Evolutionary conservation across 2,888 invertebrate species (phyloP).

Genomic region (Drosophila kanekoi): DNA sequence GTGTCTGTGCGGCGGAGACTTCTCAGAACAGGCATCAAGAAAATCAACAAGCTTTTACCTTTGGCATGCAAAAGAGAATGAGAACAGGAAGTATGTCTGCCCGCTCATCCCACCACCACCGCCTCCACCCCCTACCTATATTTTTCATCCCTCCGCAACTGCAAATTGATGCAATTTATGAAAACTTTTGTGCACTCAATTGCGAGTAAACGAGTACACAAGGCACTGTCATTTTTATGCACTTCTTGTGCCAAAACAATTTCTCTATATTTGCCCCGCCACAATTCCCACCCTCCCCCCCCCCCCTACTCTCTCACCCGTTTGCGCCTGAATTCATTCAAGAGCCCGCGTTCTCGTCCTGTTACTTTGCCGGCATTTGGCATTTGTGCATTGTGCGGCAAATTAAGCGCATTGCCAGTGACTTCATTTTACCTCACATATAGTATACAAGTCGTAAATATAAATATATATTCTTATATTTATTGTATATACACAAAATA

Average conservation of each 20-base stretch:
- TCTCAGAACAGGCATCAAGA: conserved; percentile 34
- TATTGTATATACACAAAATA: not conserved
- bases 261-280: conserved; percentile 40
- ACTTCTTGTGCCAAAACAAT: conserved; percentile 74
- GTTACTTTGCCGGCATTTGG: conserved; percentile 11
- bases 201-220: conserved; percentile 71
- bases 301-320: not conserved
- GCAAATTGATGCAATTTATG: conserved; percentile 80
- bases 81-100: conserved; percentile 21
- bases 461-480: not conserved
- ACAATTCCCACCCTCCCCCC: not conserved
- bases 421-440: conserved; percentile 63
- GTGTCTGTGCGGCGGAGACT: conserved; percentile 22
- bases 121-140: not conserved
- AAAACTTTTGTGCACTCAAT: conserved; percentile 80
- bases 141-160: conserved; percentile 25
- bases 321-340: conserved; percentile 39
- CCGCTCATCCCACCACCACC: not conserved
- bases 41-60: conserved; percentile 67
- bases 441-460: not conserved
- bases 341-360: conserved; percentile 12
- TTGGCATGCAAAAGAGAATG: conserved; percentile 50
- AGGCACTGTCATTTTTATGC: conserved; percentile 74
- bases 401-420: conserved; percentile 73
- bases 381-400: conserved; percentile 65